Conservation (phyloP, 1,140 invertebrate species). For the Neodiprion lecontei region DNA sequence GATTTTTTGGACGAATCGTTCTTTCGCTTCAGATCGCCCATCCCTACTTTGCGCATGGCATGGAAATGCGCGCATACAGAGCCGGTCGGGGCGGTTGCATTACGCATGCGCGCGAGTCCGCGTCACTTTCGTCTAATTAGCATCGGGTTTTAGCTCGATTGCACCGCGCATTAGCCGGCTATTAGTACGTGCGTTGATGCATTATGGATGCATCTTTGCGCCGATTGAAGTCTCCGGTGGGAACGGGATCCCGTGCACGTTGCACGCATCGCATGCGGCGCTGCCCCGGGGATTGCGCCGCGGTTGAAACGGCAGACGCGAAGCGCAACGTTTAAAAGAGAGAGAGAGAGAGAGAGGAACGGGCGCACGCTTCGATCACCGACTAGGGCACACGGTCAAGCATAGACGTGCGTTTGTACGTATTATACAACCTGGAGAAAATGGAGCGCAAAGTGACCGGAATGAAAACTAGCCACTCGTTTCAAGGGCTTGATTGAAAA, state of each 20-base stretch:
- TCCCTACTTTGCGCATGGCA: not conserved
- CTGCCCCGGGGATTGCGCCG: not conserved
- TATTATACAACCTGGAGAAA: too few relatives aligned
- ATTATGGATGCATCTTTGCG: conserved; percentile 14
- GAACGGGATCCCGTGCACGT: not conserved
- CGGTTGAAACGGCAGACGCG: not conserved
- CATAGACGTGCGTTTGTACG: too few relatives aligned
- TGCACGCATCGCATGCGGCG: not conserved
- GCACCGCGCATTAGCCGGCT: conserved; percentile 8
- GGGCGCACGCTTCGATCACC: not conserved
- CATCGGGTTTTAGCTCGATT: conserved; percentile 9
- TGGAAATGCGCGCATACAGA: not conserved
- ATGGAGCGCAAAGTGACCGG: too few relatives aligned
- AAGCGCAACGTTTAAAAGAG: conserved; percentile 6
- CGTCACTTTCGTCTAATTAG: conserved; percentile 14
- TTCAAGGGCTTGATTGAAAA: too few relatives aligned
- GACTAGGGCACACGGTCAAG: too few relatives aligned
- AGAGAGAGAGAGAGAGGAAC: conserved; percentile 3
- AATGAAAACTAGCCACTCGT: too few relatives aligned
- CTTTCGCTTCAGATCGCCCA: too few relatives aligned
- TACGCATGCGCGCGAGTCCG: conserved; percentile 14
- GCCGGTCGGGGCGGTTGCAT: not conserved
- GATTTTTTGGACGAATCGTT: too few relatives aligned
- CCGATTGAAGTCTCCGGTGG: conserved; percentile 3
- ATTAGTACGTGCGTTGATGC: conserved; percentile 13